Base-by-base conservation (phyloP, 92 coral and sea anemone species). In the Muricea muricata region DNA sequence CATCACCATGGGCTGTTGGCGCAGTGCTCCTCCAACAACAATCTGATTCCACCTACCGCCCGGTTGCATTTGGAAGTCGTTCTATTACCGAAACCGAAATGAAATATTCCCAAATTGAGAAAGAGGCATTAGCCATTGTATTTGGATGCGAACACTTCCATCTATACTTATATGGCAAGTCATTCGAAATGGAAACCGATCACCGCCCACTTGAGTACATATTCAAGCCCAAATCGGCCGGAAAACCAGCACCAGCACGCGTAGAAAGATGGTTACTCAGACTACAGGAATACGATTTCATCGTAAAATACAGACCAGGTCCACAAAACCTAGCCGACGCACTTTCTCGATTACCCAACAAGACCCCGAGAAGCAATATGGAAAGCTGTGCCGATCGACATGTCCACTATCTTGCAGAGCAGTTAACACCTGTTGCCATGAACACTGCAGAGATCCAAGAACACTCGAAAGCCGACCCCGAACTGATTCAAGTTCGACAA, bases 81-180 rank as follows among this genome's bases (percentile, higher is more conserved):
- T 50, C 67, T 29, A 37, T 52, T 23, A 81, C 86, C 0, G 87
- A 86, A 42, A 78, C 73, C 25, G 90, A 90, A 75, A 61, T 45
- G 87, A 90, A 82, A 63, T 90, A 84, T 46, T 91, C 48, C 0
- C 77, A 76, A 3, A 76, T 52, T 18, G 81, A 76, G 20, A 47
- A 57, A 29, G 81, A 76, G 32, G 81, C 81, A 21, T 20, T 48
- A 28, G 81, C 81, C 10, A 76, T 74, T n/a, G 80, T 74, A 10
- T 48, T 37, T 18, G 93, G 89, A 39, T 90, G 91, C 23, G 91
- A 90, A 68, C 91, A 84, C 29, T 87, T 91, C 58, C 85, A 91
- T 76, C 48, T 9, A 32, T 91, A 91, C 30, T 80, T 90, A 0
- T 86, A 83, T 61, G 91, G 89, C 0, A 84, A 86, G 84, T 28